Base-by-base conservation (phyloP, 2,113 vertebrate species). In the Alethe castanea region DNA sequence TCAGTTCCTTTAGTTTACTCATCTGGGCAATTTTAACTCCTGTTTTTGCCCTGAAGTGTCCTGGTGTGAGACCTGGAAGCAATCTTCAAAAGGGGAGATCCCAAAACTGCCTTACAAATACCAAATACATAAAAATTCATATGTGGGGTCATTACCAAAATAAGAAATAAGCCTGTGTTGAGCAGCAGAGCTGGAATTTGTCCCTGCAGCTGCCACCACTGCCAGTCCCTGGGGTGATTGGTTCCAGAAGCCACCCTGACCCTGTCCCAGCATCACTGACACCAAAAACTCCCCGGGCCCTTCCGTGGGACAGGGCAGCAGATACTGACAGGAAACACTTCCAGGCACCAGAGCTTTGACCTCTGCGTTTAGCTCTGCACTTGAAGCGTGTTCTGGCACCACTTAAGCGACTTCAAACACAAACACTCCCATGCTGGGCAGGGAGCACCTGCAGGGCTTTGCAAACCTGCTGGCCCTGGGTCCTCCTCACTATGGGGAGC, bases 21-120 rank as follows among this genome's bases (percentile, higher is more conserved):
- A 95, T 19, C 48, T 88, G 97, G 23, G 96, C 98, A 88, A 85
- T 98, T 96, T 98, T 98, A 76, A 94, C 95, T 81, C 97, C 97
- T n/a, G 80, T 80, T 8, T 97, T 91, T 70, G 97, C 97, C 89
- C 98, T 90, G 70, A 98, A 77, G 83, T 92, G 97, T 91, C 98
- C 97, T 40, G 98, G 97, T 70, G 96, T 71, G 45, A 98, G 94
- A 53, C 95, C 96, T 28, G 97, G 53, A 80, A 98, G 96, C 33
- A 97, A 44, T 74, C 98, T 98, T 53, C 56, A 19, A 31, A 42
- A 42, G 44, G 33, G 36, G 35, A 66, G 62, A 48, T 67, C 42
- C 14, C 42, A 26, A 52, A 57, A 25, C 20, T 47, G 31, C 33
- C 48, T 67, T 11, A 25, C 9, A 42, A 17, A 24, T 2, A 66